These are phyloP conservation scores for Allolobophora icterica DNA, from an alignment of 2,888 invertebrate species.

Conservation along the genomic window DNA sequence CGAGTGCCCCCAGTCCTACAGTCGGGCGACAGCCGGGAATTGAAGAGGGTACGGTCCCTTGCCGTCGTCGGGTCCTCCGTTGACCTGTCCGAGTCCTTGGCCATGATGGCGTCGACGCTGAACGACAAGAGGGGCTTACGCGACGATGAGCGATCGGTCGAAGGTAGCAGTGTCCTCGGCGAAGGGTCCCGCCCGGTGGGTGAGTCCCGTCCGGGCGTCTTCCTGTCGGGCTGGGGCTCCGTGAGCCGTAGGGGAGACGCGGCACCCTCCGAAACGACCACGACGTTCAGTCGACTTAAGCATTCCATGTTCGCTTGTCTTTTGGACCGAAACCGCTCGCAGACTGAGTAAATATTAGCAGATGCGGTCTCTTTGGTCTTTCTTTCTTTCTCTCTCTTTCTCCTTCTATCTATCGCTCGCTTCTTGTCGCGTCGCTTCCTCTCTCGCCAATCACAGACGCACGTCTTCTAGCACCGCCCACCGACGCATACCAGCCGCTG, in stretches of 20 bases:
- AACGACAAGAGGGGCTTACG: slow-evolving; percentile 33
- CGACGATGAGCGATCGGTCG: not conserved
- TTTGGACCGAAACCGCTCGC: not conserved
- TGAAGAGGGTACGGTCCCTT: not conserved
- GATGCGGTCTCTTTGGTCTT: not conserved
- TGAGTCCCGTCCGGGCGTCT: not conserved
- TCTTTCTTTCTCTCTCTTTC: not conserved
- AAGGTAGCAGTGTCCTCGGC: not conserved
- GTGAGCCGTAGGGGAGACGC: not conserved
- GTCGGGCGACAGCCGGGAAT: not conserved
- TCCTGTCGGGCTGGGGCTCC: not conserved
- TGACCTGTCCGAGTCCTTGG: not conserved
- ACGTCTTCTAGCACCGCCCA: not conserved
- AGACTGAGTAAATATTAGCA: slow-evolving; percentile 17
- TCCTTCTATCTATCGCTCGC: not conserved
- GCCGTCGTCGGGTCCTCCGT: not conserved
- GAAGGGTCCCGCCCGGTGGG: too few species aligned
- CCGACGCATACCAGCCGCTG: not conserved
- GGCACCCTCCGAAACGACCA: not conserved
- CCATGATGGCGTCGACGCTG: slow-evolving; percentile 36
- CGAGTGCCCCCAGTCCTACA: not conserved
- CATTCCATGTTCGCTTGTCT: not conserved
- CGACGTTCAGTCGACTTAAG: not conserved
- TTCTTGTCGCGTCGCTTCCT: not conserved
- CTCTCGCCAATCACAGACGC: not conserved